Evolutionary conservation across 1,140 invertebrate species (phyloP).

Genomic region (Aphelenchoides avenae): DNA sequence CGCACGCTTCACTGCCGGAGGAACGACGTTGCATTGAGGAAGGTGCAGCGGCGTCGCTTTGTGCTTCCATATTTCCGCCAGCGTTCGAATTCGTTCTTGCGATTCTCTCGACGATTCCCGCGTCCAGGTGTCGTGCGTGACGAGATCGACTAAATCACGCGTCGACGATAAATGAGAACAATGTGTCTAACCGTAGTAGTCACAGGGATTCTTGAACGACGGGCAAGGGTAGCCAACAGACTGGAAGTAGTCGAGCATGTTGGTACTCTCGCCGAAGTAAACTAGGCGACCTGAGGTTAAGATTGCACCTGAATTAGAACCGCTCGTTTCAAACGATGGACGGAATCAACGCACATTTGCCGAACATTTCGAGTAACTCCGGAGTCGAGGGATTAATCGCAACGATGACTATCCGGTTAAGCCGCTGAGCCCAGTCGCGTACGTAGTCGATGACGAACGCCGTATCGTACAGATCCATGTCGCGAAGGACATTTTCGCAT

Average conservation of each 20-base stretch:
- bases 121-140: constrained; percentile 83
- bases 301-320: constrained; percentile 67
- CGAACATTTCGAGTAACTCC: constrained; percentile 90
- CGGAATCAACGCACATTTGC: too few species aligned
- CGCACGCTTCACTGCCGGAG: constrained; percentile 23
- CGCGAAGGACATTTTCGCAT: constrained; percentile 80
- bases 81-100: constrained; percentile 80
- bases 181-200: constrained; percentile 75
- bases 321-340: constrained; percentile 14
- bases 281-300: constrained; percentile 82
- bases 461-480: constrained; percentile 91
- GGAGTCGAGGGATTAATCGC: constrained; percentile 87
- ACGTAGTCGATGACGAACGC: constrained; percentile 90
- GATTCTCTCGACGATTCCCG: constrained; percentile 88
- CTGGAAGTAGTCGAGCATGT: constrained; percentile 86
- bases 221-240: constrained; percentile 89
- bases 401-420: constrained; percentile 74
- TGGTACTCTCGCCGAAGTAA: constrained; percentile 78
- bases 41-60: constrained; percentile 15
- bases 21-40: constrained; percentile 17
- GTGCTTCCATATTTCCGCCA: constrained; percentile 69
- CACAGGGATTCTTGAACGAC: constrained; percentile 88
- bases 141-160: constrained; percentile 73
- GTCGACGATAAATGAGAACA: not conserved
- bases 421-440: constrained; percentile 74